A percentile compares a stretch with the other conserved stretches of the same genome.
These are phyloP conservation scores for Chironomus striatipennis DNA, from an alignment of 1,140 invertebrate genomes.

Conservation along the genomic window DNA sequence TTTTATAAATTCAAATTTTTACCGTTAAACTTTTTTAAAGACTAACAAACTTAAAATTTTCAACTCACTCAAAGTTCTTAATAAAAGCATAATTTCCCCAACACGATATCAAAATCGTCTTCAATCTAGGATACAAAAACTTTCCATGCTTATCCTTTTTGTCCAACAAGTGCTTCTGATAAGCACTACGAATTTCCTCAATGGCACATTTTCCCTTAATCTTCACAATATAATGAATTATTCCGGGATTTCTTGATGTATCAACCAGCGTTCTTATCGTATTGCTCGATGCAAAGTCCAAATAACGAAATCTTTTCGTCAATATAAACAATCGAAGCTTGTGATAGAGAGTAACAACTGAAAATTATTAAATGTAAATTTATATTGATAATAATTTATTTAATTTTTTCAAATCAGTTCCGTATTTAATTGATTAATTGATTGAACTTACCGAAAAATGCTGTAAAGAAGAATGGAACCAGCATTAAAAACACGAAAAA, in stretches of 20 bases:
- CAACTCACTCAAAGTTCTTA: constrained; percentile 33
- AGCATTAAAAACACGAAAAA: too few species aligned
- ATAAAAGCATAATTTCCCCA: constrained; percentile 64
- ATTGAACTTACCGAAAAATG: too few species aligned
- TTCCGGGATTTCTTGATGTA: constrained; percentile 58
- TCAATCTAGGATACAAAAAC: constrained; percentile 50
- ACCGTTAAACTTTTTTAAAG: too few species aligned
- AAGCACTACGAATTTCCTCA: constrained; percentile 40
- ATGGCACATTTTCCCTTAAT: constrained; percentile 48
- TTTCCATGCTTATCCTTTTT: constrained; percentile 47
- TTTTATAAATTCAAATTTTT: too few species aligned
- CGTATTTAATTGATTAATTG: too few species aligned
- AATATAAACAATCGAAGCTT: neutral
- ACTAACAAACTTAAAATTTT: too few species aligned
- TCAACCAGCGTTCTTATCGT: constrained; percentile 57
- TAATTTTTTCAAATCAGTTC: too few species aligned
- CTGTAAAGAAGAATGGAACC: too few species aligned
- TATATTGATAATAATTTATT: neutral
- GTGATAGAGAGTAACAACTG: neutral
- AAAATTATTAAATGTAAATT: too few species aligned
- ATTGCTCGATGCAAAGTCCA: constrained; percentile 51
- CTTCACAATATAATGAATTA: constrained; percentile 54
- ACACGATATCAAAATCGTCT: constrained; percentile 48
- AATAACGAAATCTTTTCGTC: neutral
- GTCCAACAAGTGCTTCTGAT: constrained; percentile 46